Percentiles rank a stretch among this genome's conserved stretches.
Conservation (phyloP, 1,140 invertebrate genomes). For the Drosophila ficusphila region DNA sequence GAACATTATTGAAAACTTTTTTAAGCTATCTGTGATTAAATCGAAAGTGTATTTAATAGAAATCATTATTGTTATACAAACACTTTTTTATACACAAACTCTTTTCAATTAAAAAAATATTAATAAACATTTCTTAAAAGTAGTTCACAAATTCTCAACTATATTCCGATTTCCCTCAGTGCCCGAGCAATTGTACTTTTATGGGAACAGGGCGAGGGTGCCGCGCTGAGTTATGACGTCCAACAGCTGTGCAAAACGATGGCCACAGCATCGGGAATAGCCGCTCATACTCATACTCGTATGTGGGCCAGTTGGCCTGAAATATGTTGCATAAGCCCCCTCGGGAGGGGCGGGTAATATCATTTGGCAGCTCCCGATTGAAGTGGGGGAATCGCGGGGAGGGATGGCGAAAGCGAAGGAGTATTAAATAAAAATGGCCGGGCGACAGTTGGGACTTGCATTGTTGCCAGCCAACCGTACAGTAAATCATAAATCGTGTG, state of each 20-base stretch:
- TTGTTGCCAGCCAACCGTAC: conserved; percentile 32
- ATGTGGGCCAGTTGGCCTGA: conserved; percentile 41
- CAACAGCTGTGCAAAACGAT: conserved; percentile 75
- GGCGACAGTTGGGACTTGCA: conserved; percentile 58
- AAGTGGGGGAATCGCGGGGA: conserved; percentile 2
- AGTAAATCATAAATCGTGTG: conserved; percentile 25
- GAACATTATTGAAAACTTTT: too few species aligned
- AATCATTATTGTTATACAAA: too few species aligned
- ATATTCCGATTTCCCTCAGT: conserved; percentile 1
- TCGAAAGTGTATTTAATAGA: too few species aligned
- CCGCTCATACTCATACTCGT: too few species aligned
- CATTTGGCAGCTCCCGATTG: conserved; percentile 34
- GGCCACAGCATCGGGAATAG: conserved; percentile 17
- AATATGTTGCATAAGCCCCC: conserved; percentile 63
- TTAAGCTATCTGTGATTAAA: too few species aligned
- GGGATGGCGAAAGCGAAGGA: conserved; percentile 19
- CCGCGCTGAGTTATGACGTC: conserved; percentile 71
- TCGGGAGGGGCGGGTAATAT: conserved; percentile 33
- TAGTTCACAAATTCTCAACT: background rate
- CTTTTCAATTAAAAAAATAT: too few species aligned
- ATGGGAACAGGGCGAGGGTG: conserved; percentile 23
- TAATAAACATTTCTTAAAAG: background rate
- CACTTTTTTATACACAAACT: too few species aligned
- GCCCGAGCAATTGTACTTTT: conserved; percentile 37
- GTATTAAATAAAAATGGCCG: conserved; percentile 63